These are phyloP conservation scores for Drosophila gunungcola DNA, from an alignment of 1,140 invertebrate species.

Conservation along the genomic window DNA sequence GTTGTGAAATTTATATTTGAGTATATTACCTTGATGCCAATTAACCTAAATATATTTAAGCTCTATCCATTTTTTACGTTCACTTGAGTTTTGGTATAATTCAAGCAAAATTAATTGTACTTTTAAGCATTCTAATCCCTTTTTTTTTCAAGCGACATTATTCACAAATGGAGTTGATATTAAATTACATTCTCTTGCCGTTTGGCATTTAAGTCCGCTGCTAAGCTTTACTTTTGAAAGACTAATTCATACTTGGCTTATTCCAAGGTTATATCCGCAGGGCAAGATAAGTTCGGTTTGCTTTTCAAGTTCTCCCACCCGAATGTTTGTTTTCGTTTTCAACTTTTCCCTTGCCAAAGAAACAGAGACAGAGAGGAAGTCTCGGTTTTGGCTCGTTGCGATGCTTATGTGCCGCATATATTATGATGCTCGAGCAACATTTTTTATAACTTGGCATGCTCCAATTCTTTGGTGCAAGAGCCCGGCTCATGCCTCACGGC, in stretches of 20 bases:
- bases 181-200: background rate
- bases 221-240: background rate
- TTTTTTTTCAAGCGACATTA: no score
- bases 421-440: slow-evolving; percentile 73
- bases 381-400: slow-evolving; percentile 54
- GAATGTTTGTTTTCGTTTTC: slow-evolving; percentile 52
- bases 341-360: slow-evolving; percentile 35
- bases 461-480: slow-evolving; percentile 73
- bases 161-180: no score
- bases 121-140: no score
- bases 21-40: no score
- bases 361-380: background rate
- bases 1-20: no score
- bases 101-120: no score
- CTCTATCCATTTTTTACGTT: no score
- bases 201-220: background rate
- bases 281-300: slow-evolving; percentile 16
- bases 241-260: background rate
- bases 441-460: slow-evolving; percentile 82
- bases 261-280: slow-evolving; percentile 31
- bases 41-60: no score
- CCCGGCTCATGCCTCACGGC: slow-evolving; percentile 41
- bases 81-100: no score
- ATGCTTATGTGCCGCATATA: slow-evolving; percentile 78
- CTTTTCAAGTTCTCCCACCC: background rate